Conservation (phyloP, 2,113 vertebrate genomes). For the Eulemur rufifrons region DNA sequence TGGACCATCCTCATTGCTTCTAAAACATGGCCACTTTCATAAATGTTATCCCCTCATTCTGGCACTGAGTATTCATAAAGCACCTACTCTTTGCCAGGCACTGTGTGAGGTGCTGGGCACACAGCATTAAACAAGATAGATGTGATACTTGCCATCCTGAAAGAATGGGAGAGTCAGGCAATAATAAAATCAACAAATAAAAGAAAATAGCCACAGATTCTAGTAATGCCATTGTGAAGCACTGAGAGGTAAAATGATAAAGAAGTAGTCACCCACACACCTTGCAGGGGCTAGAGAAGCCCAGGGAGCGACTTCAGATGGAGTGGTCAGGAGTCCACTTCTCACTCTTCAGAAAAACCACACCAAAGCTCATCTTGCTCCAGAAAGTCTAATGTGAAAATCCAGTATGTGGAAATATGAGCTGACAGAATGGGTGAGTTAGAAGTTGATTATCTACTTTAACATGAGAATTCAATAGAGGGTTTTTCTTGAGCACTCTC, state of each 20-base stretch:
- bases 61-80: background rate
- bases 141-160: background rate
- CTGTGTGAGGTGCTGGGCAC: background rate
- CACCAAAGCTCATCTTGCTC: background rate
- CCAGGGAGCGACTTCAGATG: background rate
- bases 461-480: background rate
- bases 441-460: background rate
- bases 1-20: background rate
- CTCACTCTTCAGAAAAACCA: background rate
- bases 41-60: background rate
- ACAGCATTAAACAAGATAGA: background rate
- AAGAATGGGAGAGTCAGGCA: background rate
- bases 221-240: accelerated
- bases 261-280: background rate
- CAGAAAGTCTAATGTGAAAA: background rate
- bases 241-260: background rate
- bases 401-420: background rate
- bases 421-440: background rate
- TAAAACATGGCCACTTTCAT: constrained; percentile 20
- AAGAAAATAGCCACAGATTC: background rate
- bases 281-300: background rate
- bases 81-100: background rate
- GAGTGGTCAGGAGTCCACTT: background rate
- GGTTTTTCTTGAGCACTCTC: background rate
- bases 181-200: background rate